Evolutionary conservation across 1,140 invertebrate genomes (phyloP).

Genomic region (Pygmarrhopalites habei): DNA sequence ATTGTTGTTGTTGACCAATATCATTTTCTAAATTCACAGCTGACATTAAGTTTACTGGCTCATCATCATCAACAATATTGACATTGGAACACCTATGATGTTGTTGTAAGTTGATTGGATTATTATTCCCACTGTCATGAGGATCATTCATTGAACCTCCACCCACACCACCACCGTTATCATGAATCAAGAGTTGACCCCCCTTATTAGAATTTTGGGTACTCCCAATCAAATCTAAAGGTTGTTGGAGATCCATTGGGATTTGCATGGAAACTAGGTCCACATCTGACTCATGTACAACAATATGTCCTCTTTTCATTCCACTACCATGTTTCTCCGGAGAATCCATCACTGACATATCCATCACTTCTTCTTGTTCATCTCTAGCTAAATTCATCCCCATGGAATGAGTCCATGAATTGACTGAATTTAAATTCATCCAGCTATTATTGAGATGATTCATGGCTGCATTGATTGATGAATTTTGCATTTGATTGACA

Average conservation of each 20-base stretch:
- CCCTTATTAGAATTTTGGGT: neutral
- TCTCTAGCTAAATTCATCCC: neutral
- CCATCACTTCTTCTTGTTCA: conserved; percentile 36
- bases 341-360: conserved; percentile 33
- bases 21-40: conserved; percentile 26
- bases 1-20: conserved; percentile 2
- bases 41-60: conserved; percentile 37
- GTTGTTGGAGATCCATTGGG: conserved; percentile 35
- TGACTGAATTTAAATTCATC: neutral
- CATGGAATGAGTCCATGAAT: neutral
- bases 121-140: neutral
- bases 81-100: conserved; percentile 2
- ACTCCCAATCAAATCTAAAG: conserved; percentile 11
- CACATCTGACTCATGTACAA: conserved; percentile 28
- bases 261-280: conserved; percentile 34
- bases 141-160: neutral
- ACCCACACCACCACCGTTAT: neutral
- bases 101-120: conserved; percentile 21
- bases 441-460: neutral
- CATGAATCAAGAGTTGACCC: neutral
- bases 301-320: neutral
- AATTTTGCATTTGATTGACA: neutral
- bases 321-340: conserved; percentile 6
- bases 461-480: neutral
- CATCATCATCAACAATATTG: conserved; percentile 24